Conservation (phyloP, 2,113 vertebrate genomes). For the Prunella fulvescens region DNA sequence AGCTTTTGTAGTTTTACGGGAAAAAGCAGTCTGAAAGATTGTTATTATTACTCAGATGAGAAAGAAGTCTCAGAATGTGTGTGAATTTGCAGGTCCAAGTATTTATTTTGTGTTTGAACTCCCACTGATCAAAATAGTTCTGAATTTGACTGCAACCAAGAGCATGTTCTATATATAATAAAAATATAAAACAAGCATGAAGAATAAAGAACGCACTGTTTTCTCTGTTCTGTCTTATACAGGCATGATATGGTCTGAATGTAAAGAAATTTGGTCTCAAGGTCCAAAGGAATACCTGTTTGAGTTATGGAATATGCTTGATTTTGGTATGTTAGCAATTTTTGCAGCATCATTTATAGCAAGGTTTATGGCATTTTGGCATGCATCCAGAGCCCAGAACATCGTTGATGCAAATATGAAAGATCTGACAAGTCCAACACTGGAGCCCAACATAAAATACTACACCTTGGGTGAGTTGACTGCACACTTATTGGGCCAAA, state of each 20-base stretch:
- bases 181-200: not conserved
- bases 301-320: conserved; percentile 95
- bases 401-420: conserved; percentile 83
- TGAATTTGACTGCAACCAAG: not conserved
- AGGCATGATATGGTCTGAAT: conserved; percentile 98
- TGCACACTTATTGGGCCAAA: not conserved
- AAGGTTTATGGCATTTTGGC: conserved; percentile 96
- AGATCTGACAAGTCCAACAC: conserved; percentile 77
- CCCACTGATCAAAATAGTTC: not conserved
- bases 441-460: conserved; percentile 89
- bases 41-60: not conserved
- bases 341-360: conserved; percentile 93
- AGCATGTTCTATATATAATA: not conserved
- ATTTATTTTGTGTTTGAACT: not conserved
- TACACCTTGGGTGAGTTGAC: conserved; percentile 90
- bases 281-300: conserved; percentile 93
- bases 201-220: not conserved
- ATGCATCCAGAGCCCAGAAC: conserved; percentile 87
- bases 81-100: not conserved
- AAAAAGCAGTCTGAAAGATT: not conserved
- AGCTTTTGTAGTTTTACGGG: not conserved
- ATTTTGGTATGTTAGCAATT: conserved; percentile 94
- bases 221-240: conserved; percentile 15
- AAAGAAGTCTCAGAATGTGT: not conserved
- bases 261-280: conserved; percentile 93